Conservation (phyloP, 92 coral and sea anemone species). For the Palythoa caribaeorum region DNA sequence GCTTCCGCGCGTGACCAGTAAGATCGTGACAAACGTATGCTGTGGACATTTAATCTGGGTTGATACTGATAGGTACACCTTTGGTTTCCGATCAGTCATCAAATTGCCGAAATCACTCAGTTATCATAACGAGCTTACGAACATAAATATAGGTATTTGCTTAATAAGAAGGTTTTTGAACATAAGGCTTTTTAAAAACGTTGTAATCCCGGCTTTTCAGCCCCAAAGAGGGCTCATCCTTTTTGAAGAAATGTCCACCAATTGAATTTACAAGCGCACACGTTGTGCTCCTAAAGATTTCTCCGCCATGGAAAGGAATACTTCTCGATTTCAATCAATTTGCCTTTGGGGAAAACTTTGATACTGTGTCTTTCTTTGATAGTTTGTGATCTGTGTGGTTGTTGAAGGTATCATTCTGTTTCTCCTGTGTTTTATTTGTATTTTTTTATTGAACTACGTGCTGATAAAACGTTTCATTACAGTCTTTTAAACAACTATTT, state of each 20-base stretch:
- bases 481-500: not conserved
- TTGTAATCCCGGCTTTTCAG: slow-evolving; percentile 39
- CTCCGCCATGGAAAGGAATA: slow-evolving; percentile 20
- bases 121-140: slow-evolving; percentile 46
- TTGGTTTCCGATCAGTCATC: slow-evolving; percentile 44
- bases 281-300: not conserved
- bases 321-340: not conserved
- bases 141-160: slow-evolving; percentile 8
- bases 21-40: slow-evolving; percentile 35
- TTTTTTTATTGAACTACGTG: not conserved
- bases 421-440: not conserved
- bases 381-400: not conserved
- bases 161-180: not conserved
- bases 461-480: slow-evolving; percentile 1
- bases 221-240: slow-evolving; percentile 22
- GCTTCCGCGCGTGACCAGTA: slow-evolving; percentile 8
- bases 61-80: slow-evolving; percentile 20
- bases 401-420: slow-evolving; percentile 4
- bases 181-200: not conserved
- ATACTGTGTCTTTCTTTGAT: slow-evolving; percentile 14
- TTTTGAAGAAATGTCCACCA: not conserved
- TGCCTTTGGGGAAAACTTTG: slow-evolving; percentile 40
- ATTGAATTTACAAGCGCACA: not conserved
- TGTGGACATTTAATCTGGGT: slow-evolving; percentile 28
- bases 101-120: slow-evolving; percentile 29